Evolutionary conservation across 2,888 invertebrate species (phyloP), one percentile per base, ranked within the genome.

Genomic region (Lepetodrilus schrolli): DNA sequence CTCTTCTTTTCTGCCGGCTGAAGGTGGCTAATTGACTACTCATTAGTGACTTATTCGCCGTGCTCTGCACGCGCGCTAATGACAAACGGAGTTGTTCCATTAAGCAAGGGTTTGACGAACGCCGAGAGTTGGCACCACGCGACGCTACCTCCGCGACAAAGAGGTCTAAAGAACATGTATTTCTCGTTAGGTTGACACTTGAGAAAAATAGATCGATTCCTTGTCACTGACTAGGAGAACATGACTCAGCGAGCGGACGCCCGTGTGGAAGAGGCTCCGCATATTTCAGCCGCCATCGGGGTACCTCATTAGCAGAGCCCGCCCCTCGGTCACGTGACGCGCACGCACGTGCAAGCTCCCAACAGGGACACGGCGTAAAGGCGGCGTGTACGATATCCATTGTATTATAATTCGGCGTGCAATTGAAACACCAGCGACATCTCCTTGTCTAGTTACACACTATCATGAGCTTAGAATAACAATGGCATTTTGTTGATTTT

Each of bases 41-140:
- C 72, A 72, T 72, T 72, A 72, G 48, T 34, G 66, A 72, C 72
- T 65, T 72, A 66, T 65, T 72, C 66, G 65, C 58, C 66, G 65
- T 65, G 47, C 47, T 30, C 36, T 66, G 70, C 70, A 70, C 70
- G 50, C 70, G 70, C 70, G 49, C 70, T 58, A 58, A 58, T 58
- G 58, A 58, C 58, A 58, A 58, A 30, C 30, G 26, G 58, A 58
- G 58, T 58, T 58, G 58, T 58, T 58, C 58, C 58, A 58, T 58
- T 58, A 58, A 58, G 58, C 58, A 58, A 26, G 10, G 58, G 58
- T 23, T 58, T 58, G 58, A 58, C 58, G 58, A 58, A 30, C 58
- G 58, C 58, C 58, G 58, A 58, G 58, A 58, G 58, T 58, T 58
- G 58, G 58, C 58, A 58, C 58, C 58, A 58, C 34, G 58, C 58